Percentiles rank a stretch among this genome's conserved stretches.
Conservation (phyloP, 1,140 invertebrate species). For the Leptestheria dahalacensis region DNA sequence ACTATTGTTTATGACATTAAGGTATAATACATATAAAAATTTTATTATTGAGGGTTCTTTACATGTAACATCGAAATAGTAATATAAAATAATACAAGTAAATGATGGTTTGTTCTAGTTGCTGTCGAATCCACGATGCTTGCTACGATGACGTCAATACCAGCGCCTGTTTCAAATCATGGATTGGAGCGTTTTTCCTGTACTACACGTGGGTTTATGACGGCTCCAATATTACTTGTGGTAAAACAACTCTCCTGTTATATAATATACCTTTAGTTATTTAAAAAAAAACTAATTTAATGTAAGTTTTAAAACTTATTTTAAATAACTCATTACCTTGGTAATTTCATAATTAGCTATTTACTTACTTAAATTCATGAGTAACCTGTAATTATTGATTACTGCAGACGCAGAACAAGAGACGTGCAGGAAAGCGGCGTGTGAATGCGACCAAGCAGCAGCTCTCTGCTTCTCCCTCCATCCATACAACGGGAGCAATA, state of each 20-base stretch:
- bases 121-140: not conserved
- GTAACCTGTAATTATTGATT: not conserved
- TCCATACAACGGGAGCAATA: not conserved
- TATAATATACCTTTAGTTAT: not conserved
- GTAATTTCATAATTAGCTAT: too few species aligned
- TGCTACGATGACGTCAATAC: not conserved
- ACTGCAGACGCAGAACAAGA: not conserved
- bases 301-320: not conserved
- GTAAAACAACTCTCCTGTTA: not conserved
- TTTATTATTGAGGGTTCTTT: not conserved
- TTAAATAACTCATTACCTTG: too few species aligned
- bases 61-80: too few species aligned
- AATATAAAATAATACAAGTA: too few species aligned
- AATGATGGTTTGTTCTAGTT: not conserved
- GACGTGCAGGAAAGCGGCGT: not conserved
- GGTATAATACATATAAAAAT: not conserved
- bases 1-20: not conserved
- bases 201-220: conserved; percentile 5
- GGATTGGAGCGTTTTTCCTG: not conserved
- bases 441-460: not conserved
- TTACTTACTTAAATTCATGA: too few species aligned
- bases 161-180: not conserved
- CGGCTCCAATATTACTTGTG: not conserved
- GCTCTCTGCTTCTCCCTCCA: not conserved
- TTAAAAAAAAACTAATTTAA: not conserved